These are phyloP conservation scores for Ambastaia sidthimunki DNA, from an alignment of 2,797 vertebrate species.

Conservation along the genomic window DNA sequence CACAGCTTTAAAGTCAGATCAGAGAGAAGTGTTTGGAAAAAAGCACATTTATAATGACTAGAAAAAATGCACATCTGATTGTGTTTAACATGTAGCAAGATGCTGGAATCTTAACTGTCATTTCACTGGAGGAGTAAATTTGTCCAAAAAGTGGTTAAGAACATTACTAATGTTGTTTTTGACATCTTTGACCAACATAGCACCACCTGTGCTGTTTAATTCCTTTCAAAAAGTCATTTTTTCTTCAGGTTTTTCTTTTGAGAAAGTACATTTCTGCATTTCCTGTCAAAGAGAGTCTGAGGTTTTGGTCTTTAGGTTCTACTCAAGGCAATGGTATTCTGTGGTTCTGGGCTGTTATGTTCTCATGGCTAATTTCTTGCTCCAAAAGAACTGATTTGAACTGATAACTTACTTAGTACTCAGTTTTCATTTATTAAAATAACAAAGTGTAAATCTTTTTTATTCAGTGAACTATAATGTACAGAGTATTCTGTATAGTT, in stretches of 20 bases:
- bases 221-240: background rate
- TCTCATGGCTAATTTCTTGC: background rate
- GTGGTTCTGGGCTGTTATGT: background rate
- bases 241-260: constrained; percentile 1
- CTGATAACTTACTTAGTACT: background rate
- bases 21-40: background rate
- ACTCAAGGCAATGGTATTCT: background rate
- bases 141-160: constrained; percentile 16
- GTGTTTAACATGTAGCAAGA: constrained; percentile 28
- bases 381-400: background rate
- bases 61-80: constrained; percentile 18
- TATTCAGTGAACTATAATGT: constrained; percentile 28
- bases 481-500: constrained; percentile 12
- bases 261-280: background rate
- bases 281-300: background rate
- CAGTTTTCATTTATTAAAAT: constrained; percentile 10
- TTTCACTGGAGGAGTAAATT: constrained; percentile 32
- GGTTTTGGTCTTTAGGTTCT: background rate
- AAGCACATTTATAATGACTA: constrained; percentile 37
- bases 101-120: constrained; percentile 20
- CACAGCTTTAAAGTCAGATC: constrained; percentile 13
- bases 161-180: background rate
- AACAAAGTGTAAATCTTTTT: background rate
- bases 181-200: constrained; percentile 5
- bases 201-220: constrained; percentile 2